These are phyloP conservation scores for Agraylea sexmaculata DNA, from an alignment of 1,140 invertebrate species.

Conservation along the genomic window DNA sequence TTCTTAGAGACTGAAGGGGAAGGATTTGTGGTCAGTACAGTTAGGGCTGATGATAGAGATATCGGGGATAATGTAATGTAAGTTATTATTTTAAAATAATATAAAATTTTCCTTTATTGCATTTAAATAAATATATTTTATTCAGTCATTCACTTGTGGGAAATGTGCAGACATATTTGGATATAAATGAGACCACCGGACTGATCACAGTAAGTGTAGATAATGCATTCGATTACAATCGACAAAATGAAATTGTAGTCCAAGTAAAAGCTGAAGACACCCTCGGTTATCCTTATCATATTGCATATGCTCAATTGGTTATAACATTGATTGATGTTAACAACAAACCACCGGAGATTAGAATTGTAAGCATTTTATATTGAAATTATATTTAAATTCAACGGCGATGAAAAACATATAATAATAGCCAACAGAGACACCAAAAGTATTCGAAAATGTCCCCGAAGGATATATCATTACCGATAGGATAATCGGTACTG, in stretches of 20 bases:
- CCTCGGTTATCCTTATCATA: constrained; percentile 29
- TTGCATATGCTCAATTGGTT: constrained; percentile 35
- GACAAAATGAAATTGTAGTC: constrained; percentile 39
- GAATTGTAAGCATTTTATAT: constrained; percentile 25
- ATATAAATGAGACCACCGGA: constrained; percentile 35
- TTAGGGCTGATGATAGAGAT: constrained; percentile 39
- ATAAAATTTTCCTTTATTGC: too few species aligned
- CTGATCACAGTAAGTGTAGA: constrained; percentile 34
- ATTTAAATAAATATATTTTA: constrained; percentile 17
- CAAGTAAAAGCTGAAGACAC: constrained; percentile 41
- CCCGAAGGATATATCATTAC: constrained; percentile 29
- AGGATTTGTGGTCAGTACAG: constrained; percentile 28
- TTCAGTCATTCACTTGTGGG: constrained; percentile 37
- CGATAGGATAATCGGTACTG: constrained; percentile 33
- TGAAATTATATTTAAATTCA: constrained; percentile 5
- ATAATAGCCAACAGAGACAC: constrained; percentile 29
- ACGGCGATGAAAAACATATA: background rate
- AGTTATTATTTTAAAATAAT: constrained; percentile 21
- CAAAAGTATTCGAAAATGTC: constrained; percentile 41
- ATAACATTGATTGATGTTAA: constrained; percentile 45
- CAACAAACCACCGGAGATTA: constrained; percentile 42
- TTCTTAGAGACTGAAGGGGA: constrained; percentile 38
- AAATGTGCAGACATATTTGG: constrained; percentile 28
- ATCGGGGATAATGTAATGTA: constrained; percentile 41
- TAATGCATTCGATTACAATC: constrained; percentile 44